Evolutionary conservation across 2,797 vertebrate genomes (phyloP).

Genomic region (Monodelphis domestica): DNA sequence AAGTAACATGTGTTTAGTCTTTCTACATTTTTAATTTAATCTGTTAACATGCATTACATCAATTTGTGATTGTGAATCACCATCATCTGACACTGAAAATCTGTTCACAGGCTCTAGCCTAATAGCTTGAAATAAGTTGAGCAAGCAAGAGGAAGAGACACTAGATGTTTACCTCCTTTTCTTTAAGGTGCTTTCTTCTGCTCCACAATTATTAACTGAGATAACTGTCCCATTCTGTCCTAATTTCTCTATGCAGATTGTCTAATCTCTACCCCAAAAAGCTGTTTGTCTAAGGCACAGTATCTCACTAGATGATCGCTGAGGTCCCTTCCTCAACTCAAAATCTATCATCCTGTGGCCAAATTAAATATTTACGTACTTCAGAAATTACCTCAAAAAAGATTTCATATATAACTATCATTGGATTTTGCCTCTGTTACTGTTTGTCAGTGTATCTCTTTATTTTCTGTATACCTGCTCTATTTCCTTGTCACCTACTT

Average conservation of each 20-base stretch:
- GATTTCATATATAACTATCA: background rate
- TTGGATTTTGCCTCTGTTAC: background rate
- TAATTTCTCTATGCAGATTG: background rate
- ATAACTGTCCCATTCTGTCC: background rate
- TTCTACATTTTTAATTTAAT: background rate
- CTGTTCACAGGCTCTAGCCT: conserved; percentile 25
- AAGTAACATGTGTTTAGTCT: background rate
- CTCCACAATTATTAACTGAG: background rate
- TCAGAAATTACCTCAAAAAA: background rate
- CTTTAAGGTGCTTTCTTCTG: conserved; percentile 9
- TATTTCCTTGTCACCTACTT: background rate
- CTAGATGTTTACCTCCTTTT: conserved; percentile 42
- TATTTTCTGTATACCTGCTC: background rate
- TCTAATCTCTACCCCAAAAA: background rate
- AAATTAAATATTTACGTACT: background rate
- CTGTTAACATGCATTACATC: background rate
- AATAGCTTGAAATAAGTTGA: background rate
- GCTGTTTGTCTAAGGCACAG: background rate
- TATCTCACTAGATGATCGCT: background rate
- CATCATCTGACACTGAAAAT: conserved; percentile 36
- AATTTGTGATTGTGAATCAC: background rate
- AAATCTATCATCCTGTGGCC: background rate
- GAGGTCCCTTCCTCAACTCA: background rate
- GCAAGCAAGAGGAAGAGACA: conserved; percentile 5
- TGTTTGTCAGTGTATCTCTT: background rate